These are phyloP conservation scores for Melanotaenia nigrans DNA, from an alignment of 2,797 vertebrate species.

Conservation along the genomic window DNA sequence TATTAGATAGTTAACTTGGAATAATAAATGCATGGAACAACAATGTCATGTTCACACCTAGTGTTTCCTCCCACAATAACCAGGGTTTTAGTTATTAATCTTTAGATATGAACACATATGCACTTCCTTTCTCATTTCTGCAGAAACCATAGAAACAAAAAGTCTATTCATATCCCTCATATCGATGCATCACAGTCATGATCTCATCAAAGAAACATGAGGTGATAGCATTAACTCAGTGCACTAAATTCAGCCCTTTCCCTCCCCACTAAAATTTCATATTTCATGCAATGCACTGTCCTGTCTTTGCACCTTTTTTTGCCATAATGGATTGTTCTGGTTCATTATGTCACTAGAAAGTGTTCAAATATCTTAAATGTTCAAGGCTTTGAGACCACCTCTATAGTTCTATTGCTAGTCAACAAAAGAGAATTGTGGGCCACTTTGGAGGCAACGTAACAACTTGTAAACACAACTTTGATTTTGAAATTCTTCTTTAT, in stretches of 20 bases:
- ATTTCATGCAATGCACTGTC: conserved; percentile 67
- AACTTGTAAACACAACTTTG: background rate
- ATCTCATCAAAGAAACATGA: conserved; percentile 82
- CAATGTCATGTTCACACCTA: conserved; percentile 47
- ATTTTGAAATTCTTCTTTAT: background rate
- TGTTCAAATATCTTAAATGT: conserved; percentile 27
- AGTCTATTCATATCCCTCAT: conserved; percentile 75
- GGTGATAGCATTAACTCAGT: conserved; percentile 72
- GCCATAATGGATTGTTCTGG: conserved; percentile 48
- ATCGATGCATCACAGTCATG: conserved; percentile 73
- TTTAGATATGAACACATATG: conserved; percentile 47
- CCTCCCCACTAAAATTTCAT: conserved; percentile 60
- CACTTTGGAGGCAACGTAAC: background rate
- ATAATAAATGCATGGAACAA: conserved; percentile 60
- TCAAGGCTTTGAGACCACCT: conserved; percentile 9
- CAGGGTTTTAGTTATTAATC: conserved; percentile 61
- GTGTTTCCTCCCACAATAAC: conserved; percentile 47
- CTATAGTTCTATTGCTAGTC: background rate
- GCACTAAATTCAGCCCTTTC: conserved; percentile 72
- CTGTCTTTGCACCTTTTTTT: conserved; percentile 57
- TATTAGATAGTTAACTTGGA: conserved; percentile 47
- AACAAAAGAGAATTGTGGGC: background rate
- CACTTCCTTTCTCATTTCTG: conserved; percentile 43
- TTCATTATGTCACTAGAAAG: conserved; percentile 37
- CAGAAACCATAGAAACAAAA: conserved; percentile 61